Evolutionary conservation across 2,888 invertebrate species (phyloP), one percentile per base, ranked within the genome.

Genomic region (Drosophila pegasa): DNA sequence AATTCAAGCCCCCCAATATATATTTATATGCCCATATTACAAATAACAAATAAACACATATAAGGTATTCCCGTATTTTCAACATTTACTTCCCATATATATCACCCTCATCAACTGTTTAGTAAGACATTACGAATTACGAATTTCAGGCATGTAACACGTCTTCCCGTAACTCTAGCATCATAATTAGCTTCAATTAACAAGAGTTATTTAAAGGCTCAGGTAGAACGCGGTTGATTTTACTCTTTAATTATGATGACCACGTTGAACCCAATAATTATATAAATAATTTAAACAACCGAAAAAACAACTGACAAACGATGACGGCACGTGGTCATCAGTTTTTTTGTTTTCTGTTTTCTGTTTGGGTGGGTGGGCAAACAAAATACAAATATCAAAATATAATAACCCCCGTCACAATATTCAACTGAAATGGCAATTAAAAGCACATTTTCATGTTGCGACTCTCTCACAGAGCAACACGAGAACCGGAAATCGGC

Each of bases 361-460:
- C 10, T 14, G 10, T 41, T 33, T n/a, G 18, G 20, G 10, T 3
- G 59, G 31, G 12, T 40, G 6, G n/a, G 4, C 48, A 41, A 62
- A 22, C 33, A 25, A 20, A 48, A 48, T n/a, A 47, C 29, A 35
- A 50, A 54, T 37, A 37, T 25, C 3, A 4, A 25, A 4, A 25
- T 29, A 68, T 43, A 43, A 55, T 52, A 52, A 40, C 33, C 48
- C 37, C 48, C 37, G 29, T 58, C 43, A 80, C 54, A 65, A 60
- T 54, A 51, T 56, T 56, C 51, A 51, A 52, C 47, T 48, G 37
- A 63, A 37, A 58, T 41, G 56, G 51, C 82, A 85, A 80, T 85
- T 80, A 80, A 82, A 80, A 85, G 69, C 67, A 54, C 77, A 80
- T 80, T 86, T 85, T 50, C 67, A 57, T 48, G 60, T 40, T 45